Conservation (phyloP, 2,113 vertebrate genomes). For the Syrrhaptes paradoxus region DNA sequence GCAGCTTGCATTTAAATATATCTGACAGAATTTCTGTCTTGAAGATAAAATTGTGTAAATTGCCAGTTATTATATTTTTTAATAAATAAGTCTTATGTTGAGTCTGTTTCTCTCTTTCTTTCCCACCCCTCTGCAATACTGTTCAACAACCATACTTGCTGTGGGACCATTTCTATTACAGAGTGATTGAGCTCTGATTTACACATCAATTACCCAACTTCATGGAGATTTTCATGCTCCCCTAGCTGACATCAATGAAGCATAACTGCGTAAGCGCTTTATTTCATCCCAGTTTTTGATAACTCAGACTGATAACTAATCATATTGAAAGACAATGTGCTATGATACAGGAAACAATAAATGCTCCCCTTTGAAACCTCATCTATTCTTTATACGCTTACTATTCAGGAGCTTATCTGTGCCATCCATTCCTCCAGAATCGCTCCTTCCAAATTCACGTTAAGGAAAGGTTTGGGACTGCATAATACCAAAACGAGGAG, state of each 20-base stretch:
- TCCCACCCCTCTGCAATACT: conserved; percentile 53
- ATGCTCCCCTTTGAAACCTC: conserved; percentile 70
- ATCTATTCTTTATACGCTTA: conserved; percentile 61
- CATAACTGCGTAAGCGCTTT: conserved; percentile 74
- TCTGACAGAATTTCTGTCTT: conserved; percentile 62
- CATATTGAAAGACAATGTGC: conserved; percentile 74
- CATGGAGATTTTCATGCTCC: conserved; percentile 78
- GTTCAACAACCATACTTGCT: conserved; percentile 75
- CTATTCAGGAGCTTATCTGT: conserved; percentile 61
- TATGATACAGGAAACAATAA: conserved; percentile 73
- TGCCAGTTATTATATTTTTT: conserved; percentile 70
- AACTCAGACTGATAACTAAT: conserved; percentile 78
- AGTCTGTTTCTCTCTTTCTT: conserved; percentile 52
- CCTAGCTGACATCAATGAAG: conserved; percentile 78
- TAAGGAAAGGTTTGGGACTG: conserved; percentile 4
- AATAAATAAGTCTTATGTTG: conserved; percentile 71
- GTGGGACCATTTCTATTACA: conserved; percentile 80
- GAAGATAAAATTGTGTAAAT: conserved; percentile 71
- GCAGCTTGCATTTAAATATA: conserved; percentile 46
- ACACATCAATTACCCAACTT: conserved; percentile 82
- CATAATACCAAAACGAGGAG: neutral
- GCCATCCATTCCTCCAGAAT: conserved; percentile 52
- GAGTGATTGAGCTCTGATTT: conserved; percentile 82
- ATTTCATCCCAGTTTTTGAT: conserved; percentile 77
- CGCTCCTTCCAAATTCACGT: neutral